Evolutionary conservation across 92 coral and sea anemone species (phyloP).

Genomic region (Pocillopora grandis): DNA sequence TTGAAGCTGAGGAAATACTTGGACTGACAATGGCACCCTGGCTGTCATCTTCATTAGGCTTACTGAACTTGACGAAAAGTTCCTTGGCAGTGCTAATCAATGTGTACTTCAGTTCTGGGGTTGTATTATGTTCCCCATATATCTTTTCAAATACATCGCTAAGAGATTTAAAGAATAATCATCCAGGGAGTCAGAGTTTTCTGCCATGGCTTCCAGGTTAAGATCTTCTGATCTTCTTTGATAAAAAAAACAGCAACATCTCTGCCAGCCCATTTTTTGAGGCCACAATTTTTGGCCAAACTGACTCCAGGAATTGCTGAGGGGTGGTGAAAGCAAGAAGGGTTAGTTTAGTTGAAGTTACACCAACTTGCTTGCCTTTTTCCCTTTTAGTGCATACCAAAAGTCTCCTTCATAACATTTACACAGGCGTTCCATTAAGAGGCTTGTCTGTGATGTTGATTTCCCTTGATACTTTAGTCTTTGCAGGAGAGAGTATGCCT

Average conservation of each 20-base stretch:
- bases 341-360: slow-evolving; percentile 53
- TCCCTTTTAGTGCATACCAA: slow-evolving; percentile 70
- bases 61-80: slow-evolving; percentile 24
- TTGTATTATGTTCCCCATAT: slow-evolving; percentile 25
- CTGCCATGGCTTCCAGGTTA: slow-evolving; percentile 26
- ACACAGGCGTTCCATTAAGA: neutral
- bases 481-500: slow-evolving; percentile 34
- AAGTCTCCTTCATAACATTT: slow-evolving; percentile 33
- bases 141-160: slow-evolving; percentile 20
- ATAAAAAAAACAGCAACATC: slow-evolving; percentile 30
- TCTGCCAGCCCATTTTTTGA: slow-evolving; percentile 34
- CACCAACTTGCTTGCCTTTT: slow-evolving; percentile 56
- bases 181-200: neutral
- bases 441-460: neutral
- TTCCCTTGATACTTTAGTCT: slow-evolving; percentile 4
- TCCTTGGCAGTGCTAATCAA: slow-evolving; percentile 29
- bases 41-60: slow-evolving; percentile 28
- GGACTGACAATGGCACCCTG: neutral
- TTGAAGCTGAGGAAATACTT: neutral
- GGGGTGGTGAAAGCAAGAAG: slow-evolving; percentile 48
- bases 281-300: slow-evolving; percentile 24
- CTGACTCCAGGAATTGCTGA: neutral
- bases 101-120: slow-evolving; percentile 15
- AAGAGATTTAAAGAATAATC: slow-evolving; percentile 18
- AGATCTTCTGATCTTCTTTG: slow-evolving; percentile 21